Evolutionary conservation across 2,113 vertebrate species (phyloP), one percentile per base, ranked within the genome.

Genomic region (Poeciliopsis retropinna): DNA sequence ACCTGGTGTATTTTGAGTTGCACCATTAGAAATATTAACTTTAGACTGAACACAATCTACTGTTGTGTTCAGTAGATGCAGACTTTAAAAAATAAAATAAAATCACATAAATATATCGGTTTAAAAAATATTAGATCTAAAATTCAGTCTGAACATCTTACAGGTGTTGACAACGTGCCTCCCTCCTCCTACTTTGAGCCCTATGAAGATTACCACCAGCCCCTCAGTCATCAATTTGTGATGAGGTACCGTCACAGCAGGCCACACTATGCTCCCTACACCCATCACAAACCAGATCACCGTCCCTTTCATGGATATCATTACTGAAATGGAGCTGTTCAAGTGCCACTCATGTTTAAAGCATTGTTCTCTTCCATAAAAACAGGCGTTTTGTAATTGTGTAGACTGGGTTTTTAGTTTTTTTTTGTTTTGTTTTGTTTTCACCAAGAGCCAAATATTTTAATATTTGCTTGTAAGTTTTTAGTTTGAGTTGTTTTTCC

Each of bases 181-280:
- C 70, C 66, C 37, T 5, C 1, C 0, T 13, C 70, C 68, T 27
- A 37, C 32, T 28, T 57, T 9, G 63, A 73, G 11, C 76, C 70
- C 9, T 75, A 80, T 61, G 3, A 32, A 5, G 3, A 75, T 10
- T 15, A 28, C 41, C 60, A 51, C 13, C 72, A 80, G 30, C 69
- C 67, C 60, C 60, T 30, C 27, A 28, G 17, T 22, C 29, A 63
- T 31, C 34, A 67, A 1, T 5, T 75, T 0, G 79, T 87, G 22
- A 83, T 86, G 79, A 88, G 76, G 78, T 90, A 17, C 29, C 64
- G 60, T 14, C 64, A 75, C 0, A 5, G 10, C 72, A 84, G 81
- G 44, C 60, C 7, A 29, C 22, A 83, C 67, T 86, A 86, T 2
- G 69, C 70, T 51, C 90, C 91, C 0, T 89, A 92, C 76, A 64